phyloP scores from a whole-genome alignment of 2,797 vertebrate species.

The Scolopax rusticola region DNA sequence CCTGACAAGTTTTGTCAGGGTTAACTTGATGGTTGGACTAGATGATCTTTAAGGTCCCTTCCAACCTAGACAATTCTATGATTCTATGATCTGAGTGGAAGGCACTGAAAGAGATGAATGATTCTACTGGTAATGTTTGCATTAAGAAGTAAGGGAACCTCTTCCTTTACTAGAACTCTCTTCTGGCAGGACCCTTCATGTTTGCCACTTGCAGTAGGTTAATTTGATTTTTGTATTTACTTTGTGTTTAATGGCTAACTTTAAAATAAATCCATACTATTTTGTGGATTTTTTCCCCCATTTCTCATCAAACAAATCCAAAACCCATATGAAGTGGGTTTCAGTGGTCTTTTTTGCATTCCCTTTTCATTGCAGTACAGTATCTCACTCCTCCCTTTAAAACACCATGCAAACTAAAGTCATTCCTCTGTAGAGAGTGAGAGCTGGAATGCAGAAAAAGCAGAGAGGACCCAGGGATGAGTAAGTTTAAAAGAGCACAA shows the following conservation, averaged over 20 bases:
- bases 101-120: not conserved
- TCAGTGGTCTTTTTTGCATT: not conserved
- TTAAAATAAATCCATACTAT: not conserved
- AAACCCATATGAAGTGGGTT: not conserved
- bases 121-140: not conserved
- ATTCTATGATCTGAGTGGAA: not conserved
- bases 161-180: not conserved
- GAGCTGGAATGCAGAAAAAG: not conserved
- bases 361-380: not conserved
- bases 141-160: not conserved
- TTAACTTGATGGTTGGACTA: too few relatives aligned
- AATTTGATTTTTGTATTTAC: not conserved
- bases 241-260: not conserved
- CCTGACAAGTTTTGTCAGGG: too few relatives aligned
- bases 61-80: too few relatives aligned
- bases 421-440: not conserved
- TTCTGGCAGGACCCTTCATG: not conserved
- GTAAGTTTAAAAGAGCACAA: not conserved
- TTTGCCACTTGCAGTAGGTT: not conserved
- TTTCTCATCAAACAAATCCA: not conserved
- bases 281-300: not conserved
- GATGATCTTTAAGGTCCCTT: too few relatives aligned
- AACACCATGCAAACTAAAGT: not conserved
- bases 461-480: not conserved
- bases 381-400: not conserved